Base-by-base conservation (phyloP, 92 coral and sea anemone species). In the Actinernus sp. region DNA sequence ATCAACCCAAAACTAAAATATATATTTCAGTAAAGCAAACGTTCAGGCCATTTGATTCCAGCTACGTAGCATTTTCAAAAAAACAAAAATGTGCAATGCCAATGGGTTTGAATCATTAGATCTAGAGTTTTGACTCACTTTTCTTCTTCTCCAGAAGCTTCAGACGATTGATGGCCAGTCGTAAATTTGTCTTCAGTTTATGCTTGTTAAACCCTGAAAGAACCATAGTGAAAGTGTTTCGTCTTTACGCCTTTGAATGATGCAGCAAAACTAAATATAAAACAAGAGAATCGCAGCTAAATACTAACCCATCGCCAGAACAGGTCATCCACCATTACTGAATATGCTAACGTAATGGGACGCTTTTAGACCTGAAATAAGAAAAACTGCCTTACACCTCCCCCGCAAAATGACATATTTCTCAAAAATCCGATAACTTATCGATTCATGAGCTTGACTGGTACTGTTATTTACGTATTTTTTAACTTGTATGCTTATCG, bases 61-160 rank as follows among this genome's bases (percentile, higher is more conserved):
- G n/a, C n/a, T n/a, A n/a, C n/a, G n/a, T n/a, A n/a, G n/a, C n/a
- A n/a, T n/a, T n/a, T n/a, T n/a, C n/a, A n/a, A n/a, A n/a, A n/a
- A n/a, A n/a, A n/a, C n/a, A n/a, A n/a, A n/a, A n/a, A n/a, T n/a
- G n/a, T n/a, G n/a, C n/a, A n/a, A n/a, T n/a, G n/a, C n/a, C n/a
- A n/a, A n/a, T n/a, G n/a, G n/a, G n/a, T n/a, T n/a, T n/a, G n/a
- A n/a, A n/a, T n/a, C n/a, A n/a, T n/a, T n/a, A n/a, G n/a, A n/a
- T n/a, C n/a, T n/a, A n/a, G n/a, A n/a, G n/a, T n/a, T n/a, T n/a
- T n/a, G n/a, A 78, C 98, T 75, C 27, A 94, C 98, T 94, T 62
- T 94, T 94, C 69, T 94, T 94, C 63, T 94, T 94, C 74, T 94
- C 98, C 82, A 94, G 65, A 2, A 94, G 79, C 59, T 94, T 94